phyloP scores from a whole-genome alignment of 2,888 invertebrate genomes.

The Hyppa rectilinea region DNA sequence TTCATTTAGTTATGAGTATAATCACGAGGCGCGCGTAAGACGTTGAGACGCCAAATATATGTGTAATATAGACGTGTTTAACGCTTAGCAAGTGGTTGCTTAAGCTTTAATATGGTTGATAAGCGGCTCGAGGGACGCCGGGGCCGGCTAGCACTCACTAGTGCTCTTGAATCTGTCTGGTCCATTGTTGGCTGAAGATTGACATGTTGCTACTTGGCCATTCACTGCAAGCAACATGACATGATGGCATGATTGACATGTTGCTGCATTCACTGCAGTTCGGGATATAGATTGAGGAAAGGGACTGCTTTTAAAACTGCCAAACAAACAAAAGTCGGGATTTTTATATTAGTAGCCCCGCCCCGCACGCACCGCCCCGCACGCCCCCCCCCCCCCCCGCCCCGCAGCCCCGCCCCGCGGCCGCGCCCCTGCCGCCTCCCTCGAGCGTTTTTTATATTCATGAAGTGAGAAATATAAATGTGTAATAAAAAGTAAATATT shows the following conservation, averaged over 20 bases:
- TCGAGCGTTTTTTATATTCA: conserved; percentile 60
- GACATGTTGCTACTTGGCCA: not conserved
- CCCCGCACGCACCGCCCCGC: not conserved
- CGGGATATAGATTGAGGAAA: not conserved
- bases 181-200: not conserved
- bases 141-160: not conserved
- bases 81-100: conserved; percentile 63
- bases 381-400: conserved; percentile 24
- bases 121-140: conserved; percentile 24
- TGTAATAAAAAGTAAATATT: conserved; percentile 59
- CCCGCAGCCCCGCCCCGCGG: conserved; percentile 26
- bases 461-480: conserved; percentile 63
- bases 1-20: conserved; percentile 50
- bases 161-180: not conserved
- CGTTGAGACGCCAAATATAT: conserved; percentile 57
- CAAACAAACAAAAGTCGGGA: conserved; percentile 5
- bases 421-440: conserved; percentile 28
- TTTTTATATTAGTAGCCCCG: conserved; percentile 24
- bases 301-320: conserved; percentile 16
- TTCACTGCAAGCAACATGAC: too few species aligned
- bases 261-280: not conserved
- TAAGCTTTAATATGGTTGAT: conserved; percentile 63
- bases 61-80: conserved; percentile 61
- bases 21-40: conserved; percentile 47
- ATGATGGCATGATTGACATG: too few species aligned